Base-by-base conservation (phyloP, 2,797 vertebrate species). In the Apogon talboti region DNA sequence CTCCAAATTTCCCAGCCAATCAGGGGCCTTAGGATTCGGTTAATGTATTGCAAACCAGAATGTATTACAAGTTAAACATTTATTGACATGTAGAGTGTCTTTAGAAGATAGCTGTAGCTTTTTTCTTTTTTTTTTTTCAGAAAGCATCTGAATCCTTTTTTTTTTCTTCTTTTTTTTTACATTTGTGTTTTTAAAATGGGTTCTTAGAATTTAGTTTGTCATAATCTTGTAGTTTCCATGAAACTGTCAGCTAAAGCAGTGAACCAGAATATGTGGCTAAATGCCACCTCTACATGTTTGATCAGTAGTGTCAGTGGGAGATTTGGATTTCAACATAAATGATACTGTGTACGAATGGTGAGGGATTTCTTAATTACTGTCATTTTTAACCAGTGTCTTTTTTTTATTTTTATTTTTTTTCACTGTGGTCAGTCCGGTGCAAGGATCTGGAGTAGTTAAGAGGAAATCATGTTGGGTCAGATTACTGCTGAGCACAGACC, bases 211-310 rank as follows among this genome's bases (percentile, higher is more conserved):
- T 78, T 76, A 16, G 74, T 51, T 59, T 78, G 86, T 81, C 76
- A 67, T 75, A 41, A 82, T 82, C 60, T 82, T 82, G 81, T 93
- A 92, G 93, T 94, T 94, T 94, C 93, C 88, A 88, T 94, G 90
- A 93, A 94, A 92, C 89, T 89, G 82, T 90, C 49, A 56, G 64
- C 63, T n/a, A 15, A n/a, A 14, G 13, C 14, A 14, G 71, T 67
- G 14, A 80, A 74, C 19, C 65, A 53, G 66, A 64, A 65, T 66
- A 69, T 80, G 50, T 59, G 71, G 50, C 72, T 49, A 56, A 64
- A 60, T 21, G 63, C 72, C 64, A 60, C 28, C 65, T 37, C 57
- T 59, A 61, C 49, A 38, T 69, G 24, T 68, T 19, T 47, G 73
- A 66, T 40, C 45, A 8, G 68, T 78, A 71, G 54, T 49, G 12